These are phyloP conservation scores for Muraenolepis orangiensis DNA, from an alignment of 2,797 vertebrate genomes.

Conservation along the genomic window DNA sequence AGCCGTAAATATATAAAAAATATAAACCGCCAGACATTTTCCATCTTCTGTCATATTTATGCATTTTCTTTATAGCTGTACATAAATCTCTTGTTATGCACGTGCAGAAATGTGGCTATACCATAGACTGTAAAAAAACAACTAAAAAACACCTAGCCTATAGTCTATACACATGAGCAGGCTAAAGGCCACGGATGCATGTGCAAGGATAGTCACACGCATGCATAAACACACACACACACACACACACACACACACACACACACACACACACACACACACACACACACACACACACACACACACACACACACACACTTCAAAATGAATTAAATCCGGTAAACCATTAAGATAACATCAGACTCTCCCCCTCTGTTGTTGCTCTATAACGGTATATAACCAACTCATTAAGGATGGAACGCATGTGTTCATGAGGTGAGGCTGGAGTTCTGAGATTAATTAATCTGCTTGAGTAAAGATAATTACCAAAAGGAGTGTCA, in stretches of 20 bases:
- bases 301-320: neutral
- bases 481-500: constrained; percentile 59
- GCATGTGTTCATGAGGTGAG: neutral
- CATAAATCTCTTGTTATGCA: neutral
- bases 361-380: neutral
- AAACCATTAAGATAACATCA: neutral
- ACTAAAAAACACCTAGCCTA: no score
- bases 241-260: neutral
- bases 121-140: neutral
- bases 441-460: constrained; percentile 38
- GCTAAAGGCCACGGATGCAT: neutral
- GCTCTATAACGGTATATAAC: neutral
- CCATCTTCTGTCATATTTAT: neutral
- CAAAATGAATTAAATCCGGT: neutral
- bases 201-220: neutral
- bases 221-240: neutral
- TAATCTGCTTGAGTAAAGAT: constrained; percentile 68
- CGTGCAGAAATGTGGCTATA: neutral
- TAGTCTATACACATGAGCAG: neutral
- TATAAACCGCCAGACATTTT: neutral
- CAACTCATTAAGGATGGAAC: neutral
- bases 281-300: constrained; percentile 4
- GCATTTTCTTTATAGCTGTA: neutral
- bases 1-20: neutral
- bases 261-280: neutral